Conservation (phyloP, 2,888 invertebrate genomes). For the Callinectes sapidus region DNA sequence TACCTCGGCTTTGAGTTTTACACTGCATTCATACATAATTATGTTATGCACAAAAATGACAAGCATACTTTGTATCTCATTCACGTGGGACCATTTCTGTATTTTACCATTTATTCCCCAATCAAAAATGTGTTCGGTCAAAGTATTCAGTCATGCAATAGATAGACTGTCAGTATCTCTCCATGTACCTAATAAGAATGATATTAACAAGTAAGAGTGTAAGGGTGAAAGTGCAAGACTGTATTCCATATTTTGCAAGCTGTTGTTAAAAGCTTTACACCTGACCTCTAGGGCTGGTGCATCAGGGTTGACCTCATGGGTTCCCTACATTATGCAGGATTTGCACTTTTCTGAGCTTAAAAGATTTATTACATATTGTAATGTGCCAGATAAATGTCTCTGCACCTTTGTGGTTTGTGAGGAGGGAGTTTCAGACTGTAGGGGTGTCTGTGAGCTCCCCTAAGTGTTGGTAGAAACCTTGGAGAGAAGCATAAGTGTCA, state of each 20-base stretch:
- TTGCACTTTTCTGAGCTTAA: constrained; percentile 32
- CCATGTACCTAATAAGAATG: constrained; percentile 57
- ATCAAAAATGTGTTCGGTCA: constrained; percentile 39
- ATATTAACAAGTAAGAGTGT: constrained; percentile 45
- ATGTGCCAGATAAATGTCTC: constrained; percentile 4
- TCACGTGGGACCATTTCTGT: constrained; percentile 52
- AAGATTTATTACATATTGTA: neutral
- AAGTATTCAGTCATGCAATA: constrained; percentile 3
- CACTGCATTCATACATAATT: constrained; percentile 17
- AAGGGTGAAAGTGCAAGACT: constrained; percentile 51
- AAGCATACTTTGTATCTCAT: constrained; percentile 34
- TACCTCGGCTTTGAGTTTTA: constrained; percentile 41
- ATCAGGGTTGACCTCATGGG: neutral
- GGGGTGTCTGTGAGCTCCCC: neutral
- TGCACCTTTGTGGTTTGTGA: constrained; percentile 1
- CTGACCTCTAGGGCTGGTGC: constrained; percentile 60
- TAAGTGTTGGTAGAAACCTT: neutral
- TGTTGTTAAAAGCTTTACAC: constrained; percentile 55
- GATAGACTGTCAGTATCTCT: constrained; percentile 41
- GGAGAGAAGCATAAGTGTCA: neutral
- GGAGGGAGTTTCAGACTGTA: neutral
- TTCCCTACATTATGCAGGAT: neutral
- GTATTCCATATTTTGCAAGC: constrained; percentile 58
- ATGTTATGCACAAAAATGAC: constrained; percentile 41
- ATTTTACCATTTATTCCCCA: constrained; percentile 38